Conservation (phyloP, 2,888 invertebrate genomes). For the Peribatodes rhomboidaria region DNA sequence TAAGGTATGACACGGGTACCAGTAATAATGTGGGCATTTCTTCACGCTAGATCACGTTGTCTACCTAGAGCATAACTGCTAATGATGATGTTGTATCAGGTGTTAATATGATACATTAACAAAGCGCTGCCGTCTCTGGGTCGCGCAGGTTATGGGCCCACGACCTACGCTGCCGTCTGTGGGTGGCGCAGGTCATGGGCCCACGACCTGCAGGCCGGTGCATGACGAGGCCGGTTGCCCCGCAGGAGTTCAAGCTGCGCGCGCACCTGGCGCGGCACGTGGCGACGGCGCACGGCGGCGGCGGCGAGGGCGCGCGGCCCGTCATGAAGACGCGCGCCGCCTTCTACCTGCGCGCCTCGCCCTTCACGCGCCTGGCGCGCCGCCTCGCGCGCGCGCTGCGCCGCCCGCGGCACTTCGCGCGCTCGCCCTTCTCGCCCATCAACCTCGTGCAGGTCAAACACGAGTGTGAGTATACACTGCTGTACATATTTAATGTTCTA, state of each 20-base stretch:
- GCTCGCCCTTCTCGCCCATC: constrained; percentile 93
- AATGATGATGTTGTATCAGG: too few relatives aligned
- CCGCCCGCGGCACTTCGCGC: constrained; percentile 93
- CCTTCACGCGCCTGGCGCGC: constrained; percentile 95
- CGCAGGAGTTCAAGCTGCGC: constrained; percentile 97
- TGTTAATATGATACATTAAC: too few relatives aligned
- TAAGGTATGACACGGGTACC: constrained; percentile 80
- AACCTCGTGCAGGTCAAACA: constrained; percentile 94
- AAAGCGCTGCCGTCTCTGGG: too few relatives aligned
- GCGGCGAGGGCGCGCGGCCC: constrained; percentile 90
- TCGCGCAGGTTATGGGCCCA: too few relatives aligned
- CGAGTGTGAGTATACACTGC: constrained; percentile 89
- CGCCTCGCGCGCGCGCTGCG: constrained; percentile 94
- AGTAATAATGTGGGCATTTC: too few relatives aligned
- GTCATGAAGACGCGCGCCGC: constrained; percentile 99
- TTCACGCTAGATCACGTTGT: too few relatives aligned
- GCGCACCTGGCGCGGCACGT: constrained; percentile 97
- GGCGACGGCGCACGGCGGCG: constrained; percentile 95
- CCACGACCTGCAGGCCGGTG: too few relatives aligned
- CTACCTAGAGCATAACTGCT: too few relatives aligned
- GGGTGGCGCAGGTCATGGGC: too few relatives aligned
- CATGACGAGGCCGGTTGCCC: too few relatives aligned
- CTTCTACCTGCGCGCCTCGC: constrained; percentile 97
- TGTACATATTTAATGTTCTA: neutral
- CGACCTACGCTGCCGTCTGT: too few relatives aligned